These are phyloP conservation scores for Bembecia ichneumoniformis DNA, from an alignment of 2,888 invertebrate species.

Conservation along the genomic window DNA sequence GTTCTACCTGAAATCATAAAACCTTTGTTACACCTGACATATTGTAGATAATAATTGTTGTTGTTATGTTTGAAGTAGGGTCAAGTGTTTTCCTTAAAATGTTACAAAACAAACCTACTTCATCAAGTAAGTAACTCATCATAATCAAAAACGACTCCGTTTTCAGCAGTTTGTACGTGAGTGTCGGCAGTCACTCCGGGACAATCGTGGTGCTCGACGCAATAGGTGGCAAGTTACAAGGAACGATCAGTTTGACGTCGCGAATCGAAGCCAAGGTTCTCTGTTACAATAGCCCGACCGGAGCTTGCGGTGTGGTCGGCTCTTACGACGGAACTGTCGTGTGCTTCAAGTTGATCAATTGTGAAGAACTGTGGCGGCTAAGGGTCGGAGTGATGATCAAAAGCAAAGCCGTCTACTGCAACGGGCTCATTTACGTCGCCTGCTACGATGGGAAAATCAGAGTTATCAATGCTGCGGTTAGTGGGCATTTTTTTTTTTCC, in stretches of 20 bases:
- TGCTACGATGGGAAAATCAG: conserved; percentile 80
- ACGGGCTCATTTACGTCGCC: conserved; percentile 73
- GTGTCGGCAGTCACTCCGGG: conserved; percentile 78
- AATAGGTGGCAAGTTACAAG: conserved; percentile 60
- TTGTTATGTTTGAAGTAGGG: too few relatives aligned
- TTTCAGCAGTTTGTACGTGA: conserved; percentile 51
- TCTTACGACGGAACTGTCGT: conserved; percentile 84
- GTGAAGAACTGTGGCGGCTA: conserved; percentile 74
- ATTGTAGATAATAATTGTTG: too few relatives aligned
- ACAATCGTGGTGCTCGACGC: conserved; percentile 74
- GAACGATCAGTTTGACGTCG: conserved; percentile 70
- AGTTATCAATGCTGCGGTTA: conserved; percentile 70
- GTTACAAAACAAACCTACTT: too few relatives aligned
- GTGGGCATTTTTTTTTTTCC: conserved; percentile 9
- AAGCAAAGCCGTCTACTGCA: conserved; percentile 56
- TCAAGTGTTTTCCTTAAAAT: too few relatives aligned
- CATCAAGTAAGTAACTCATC: too few relatives aligned
- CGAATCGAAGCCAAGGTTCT: conserved; percentile 80
- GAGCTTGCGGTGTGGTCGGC: conserved; percentile 76
- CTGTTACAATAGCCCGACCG: conserved; percentile 32
- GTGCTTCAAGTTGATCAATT: conserved; percentile 70
- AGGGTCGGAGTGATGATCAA: conserved; percentile 76
- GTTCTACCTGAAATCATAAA: too few relatives aligned
- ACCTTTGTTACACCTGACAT: too few relatives aligned
- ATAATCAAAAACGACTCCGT: too few relatives aligned